Evolutionary conservation across 2,888 invertebrate genomes (phyloP).

Genomic region (Willowsia nigromaculata): DNA sequence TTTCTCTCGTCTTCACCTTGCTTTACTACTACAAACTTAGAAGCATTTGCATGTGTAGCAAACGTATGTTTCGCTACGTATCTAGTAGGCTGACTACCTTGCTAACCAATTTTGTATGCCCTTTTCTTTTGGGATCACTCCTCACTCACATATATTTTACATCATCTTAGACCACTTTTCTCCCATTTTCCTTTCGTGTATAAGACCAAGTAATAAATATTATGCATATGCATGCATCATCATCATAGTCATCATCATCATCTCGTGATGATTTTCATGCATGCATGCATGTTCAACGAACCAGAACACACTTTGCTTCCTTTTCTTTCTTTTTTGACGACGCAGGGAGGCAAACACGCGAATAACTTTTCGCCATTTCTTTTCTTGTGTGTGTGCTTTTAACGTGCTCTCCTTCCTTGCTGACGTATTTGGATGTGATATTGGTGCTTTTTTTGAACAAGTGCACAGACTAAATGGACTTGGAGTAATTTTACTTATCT

Average conservation of each 20-base stretch:
- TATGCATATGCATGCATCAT: slow-evolving; percentile 48
- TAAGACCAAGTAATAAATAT: background rate
- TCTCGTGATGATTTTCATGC: slow-evolving; percentile 46
- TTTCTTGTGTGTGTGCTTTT: background rate
- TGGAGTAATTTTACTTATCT: slow-evolving; percentile 37
- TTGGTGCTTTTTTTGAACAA: background rate
- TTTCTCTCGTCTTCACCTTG: background rate
- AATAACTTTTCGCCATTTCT: slow-evolving; percentile 37
- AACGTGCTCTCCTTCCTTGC: background rate
- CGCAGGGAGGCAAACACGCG: slow-evolving; percentile 13
- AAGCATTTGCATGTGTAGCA: background rate
- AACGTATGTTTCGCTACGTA: background rate
- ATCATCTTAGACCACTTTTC: background rate
- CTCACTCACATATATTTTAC: slow-evolving; percentile 12
- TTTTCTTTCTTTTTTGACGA: background rate
- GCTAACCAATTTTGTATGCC: background rate
- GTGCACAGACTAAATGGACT: background rate
- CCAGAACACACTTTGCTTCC: slow-evolving; percentile 50
- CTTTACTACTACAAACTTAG: background rate
- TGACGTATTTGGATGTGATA: background rate
- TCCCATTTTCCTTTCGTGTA: background rate
- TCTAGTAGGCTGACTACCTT: background rate
- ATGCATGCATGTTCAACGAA: slow-evolving; percentile 59
- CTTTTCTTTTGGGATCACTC: slow-evolving; percentile 16
- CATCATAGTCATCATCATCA: background rate